Conservation (phyloP, 2,797 vertebrate genomes). For the Micropoecilia bifurca region DNA sequence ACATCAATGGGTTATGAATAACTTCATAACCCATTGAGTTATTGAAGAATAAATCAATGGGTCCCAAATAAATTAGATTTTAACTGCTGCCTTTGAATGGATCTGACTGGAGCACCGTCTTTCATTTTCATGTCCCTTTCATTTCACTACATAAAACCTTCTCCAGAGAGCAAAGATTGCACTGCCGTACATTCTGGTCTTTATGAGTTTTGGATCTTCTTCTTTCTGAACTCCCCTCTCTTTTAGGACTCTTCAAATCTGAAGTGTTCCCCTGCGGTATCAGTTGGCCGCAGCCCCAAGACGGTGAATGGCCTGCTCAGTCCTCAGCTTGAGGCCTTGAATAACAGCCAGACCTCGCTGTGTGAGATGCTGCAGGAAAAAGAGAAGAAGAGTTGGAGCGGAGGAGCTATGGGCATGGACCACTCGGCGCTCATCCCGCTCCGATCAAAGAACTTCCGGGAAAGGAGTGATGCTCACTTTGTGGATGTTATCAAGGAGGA, state of each 20-base stretch:
- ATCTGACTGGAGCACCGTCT: conserved; percentile 13
- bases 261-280: conserved; percentile 62
- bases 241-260: conserved; percentile 60
- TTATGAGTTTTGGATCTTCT: conserved; percentile 18
- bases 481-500: conserved; percentile 99
- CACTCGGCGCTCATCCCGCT: conserved; percentile 94
- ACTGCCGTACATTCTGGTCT: background rate
- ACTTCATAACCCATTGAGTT: no score
- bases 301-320: conserved; percentile 92
- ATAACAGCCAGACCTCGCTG: conserved; percentile 94
- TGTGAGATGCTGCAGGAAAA: conserved; percentile 96
- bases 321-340: conserved; percentile 88
- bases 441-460: conserved; percentile 95
- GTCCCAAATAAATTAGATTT: conserved; percentile 40
- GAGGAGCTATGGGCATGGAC: conserved; percentile 84
- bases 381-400: conserved; percentile 88
- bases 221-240: background rate
- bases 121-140: conserved; percentile 20
- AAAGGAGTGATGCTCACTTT: conserved; percentile 97
- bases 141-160: conserved; percentile 22
- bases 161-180: conserved; percentile 22
- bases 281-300: conserved; percentile 84
- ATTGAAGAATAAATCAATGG: conserved; percentile 33
- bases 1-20: no score
- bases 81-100: conserved; percentile 28